These are phyloP conservation scores for Leucophora obtusa DNA, from an alignment of 2,888 invertebrate species.

Conservation along the genomic window DNA sequence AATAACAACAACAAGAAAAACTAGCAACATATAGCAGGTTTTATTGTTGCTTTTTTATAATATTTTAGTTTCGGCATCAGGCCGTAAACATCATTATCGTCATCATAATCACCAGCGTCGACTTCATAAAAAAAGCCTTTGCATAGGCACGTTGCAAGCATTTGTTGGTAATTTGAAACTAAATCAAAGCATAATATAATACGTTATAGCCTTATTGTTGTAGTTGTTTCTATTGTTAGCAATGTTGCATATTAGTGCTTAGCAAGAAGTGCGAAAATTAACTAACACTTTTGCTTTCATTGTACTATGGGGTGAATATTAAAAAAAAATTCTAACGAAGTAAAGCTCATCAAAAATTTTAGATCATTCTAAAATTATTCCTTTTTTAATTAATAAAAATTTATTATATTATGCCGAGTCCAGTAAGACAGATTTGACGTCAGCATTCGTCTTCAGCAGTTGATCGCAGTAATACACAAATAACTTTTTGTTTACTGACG, in stretches of 20 bases:
- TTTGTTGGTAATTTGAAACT: conserved; percentile 55
- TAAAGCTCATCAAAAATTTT: too few relatives aligned
- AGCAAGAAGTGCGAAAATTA: conserved; percentile 56
- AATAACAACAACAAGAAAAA: conserved; percentile 32
- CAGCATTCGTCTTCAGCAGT: too few relatives aligned
- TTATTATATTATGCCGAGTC: too few relatives aligned
- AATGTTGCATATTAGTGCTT: conserved; percentile 30
- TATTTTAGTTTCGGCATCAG: conserved; percentile 58
- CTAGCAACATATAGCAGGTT: conserved; percentile 24
- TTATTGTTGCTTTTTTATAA: conserved; percentile 33
- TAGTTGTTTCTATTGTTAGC: not conserved
- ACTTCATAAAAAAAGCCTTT: conserved; percentile 33
- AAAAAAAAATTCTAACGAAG: too few relatives aligned
- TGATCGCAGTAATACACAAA: too few relatives aligned
- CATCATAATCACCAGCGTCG: conserved; percentile 16
- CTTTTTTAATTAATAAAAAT: too few relatives aligned
- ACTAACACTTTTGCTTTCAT: conserved; percentile 56
- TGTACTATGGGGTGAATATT: not conserved
- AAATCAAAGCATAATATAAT: conserved; percentile 50
- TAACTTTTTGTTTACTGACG: too few relatives aligned
- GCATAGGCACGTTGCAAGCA: conserved; percentile 53
- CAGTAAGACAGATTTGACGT: too few relatives aligned
- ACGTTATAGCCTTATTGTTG: not conserved
- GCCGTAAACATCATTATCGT: conserved; percentile 35
- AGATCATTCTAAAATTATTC: too few relatives aligned